phyloP scores from a whole-genome alignment of 1,140 invertebrate species.

The Lepidurus packardi region DNA sequence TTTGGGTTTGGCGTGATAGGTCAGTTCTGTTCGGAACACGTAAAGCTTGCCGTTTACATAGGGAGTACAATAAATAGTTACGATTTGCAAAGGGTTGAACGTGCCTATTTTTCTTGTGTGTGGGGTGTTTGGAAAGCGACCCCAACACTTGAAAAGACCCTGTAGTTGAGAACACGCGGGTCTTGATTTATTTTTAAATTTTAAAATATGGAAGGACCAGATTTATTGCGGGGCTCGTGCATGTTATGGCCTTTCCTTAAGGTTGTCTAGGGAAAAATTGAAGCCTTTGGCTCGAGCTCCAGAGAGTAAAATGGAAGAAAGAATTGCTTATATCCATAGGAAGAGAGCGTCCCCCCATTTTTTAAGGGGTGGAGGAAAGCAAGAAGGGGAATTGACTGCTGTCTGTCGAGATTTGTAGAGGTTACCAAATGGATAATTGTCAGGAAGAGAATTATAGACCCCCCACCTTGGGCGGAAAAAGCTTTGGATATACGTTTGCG shows the following conservation, averaged over 20 bases:
- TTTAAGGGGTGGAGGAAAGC: background rate
- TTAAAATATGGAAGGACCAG: background rate
- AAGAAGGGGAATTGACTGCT: background rate
- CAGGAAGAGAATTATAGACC: no score
- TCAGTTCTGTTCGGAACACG: background rate
- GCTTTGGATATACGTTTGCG: no score
- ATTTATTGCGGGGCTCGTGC: background rate
- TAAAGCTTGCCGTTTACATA: no score
- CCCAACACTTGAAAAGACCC: background rate
- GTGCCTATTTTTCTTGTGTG: no score
- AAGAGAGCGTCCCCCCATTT: background rate
- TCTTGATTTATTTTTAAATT: slow-evolving; percentile 13
- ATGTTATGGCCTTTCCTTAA: background rate
- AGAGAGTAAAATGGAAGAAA: background rate
- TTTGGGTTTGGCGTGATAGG: background rate
- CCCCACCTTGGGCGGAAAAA: no score
- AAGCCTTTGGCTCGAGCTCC: background rate
- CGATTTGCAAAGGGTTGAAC: no score
- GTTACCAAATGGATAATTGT: no score
- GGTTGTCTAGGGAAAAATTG: slow-evolving; percentile 10
- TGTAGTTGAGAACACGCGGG: background rate
- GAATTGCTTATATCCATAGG: background rate
- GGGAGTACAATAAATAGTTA: no score
- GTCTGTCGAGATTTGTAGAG: no score
- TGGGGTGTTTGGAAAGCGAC: no score